A percentile compares a stretch with the other conserved stretches of the same genome.
phyloP scores from a whole-genome alignment of 2,888 invertebrate genomes.

The Eupithecia subumbrata region DNA sequence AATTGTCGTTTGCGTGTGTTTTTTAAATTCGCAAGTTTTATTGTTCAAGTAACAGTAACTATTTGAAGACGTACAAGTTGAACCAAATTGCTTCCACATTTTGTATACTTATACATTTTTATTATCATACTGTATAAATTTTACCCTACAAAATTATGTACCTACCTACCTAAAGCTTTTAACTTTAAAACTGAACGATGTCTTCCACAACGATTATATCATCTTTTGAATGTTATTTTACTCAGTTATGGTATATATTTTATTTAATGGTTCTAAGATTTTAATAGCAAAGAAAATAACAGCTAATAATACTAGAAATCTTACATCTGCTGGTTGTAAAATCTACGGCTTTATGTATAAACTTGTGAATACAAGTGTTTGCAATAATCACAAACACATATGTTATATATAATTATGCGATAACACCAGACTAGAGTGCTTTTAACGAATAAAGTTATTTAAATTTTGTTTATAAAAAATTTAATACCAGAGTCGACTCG shows the following conservation, averaged over 20 bases:
- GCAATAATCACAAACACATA: background rate
- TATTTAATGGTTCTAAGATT: background rate
- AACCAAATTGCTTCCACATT: background rate
- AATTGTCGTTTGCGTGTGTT: background rate
- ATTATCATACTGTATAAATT: background rate
- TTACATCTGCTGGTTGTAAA: background rate
- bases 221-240: conserved; percentile 23
- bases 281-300: background rate
- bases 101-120: background rate
- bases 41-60: background rate
- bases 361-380: background rate
- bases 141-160: background rate
- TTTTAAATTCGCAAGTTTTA: background rate
- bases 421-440: background rate
- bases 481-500: background rate
- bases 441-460: conserved; percentile 47
- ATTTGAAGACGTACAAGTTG: background rate
- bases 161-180: conserved; percentile 20
- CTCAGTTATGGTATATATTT: background rate
- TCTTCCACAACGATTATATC: conserved; percentile 68
- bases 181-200: conserved; percentile 53
- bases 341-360: background rate
- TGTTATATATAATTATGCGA: background rate
- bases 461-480: conserved; percentile 66
- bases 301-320: background rate